A percentile compares a stretch with the other conserved stretches of the same genome.
These are phyloP conservation scores for Pseudorhiza aurosa DNA, from an alignment of 30 jellyfish, hydroid and myxozoan genomes.

Conservation along the genomic window DNA sequence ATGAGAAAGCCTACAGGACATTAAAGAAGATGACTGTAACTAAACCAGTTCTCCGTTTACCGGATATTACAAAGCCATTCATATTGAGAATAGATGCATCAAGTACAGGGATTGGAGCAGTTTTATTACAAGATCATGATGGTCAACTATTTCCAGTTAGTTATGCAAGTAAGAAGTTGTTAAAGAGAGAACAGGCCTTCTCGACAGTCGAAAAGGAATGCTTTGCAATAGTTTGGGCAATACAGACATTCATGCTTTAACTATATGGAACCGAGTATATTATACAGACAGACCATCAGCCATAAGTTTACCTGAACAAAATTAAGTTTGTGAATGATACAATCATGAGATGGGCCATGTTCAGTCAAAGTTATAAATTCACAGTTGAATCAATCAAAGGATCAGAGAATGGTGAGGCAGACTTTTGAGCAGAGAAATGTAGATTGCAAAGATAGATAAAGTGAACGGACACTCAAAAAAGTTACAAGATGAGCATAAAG, in stretches of 20 bases:
- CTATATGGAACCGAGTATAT: conserved; percentile 43
- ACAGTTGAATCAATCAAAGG: conserved; percentile 13
- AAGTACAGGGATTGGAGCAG: conserved; percentile 51
- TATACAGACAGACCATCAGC: conserved; percentile 65
- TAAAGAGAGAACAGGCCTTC: conserved; percentile 11
- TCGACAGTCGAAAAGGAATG: conserved; percentile 43
- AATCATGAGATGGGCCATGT: not conserved
- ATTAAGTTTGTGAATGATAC: conserved; percentile 25
- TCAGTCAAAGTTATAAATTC: not conserved
- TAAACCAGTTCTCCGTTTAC: conserved; percentile 47
- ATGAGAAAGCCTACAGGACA: conserved; percentile 34
- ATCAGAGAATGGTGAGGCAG: conserved; percentile 18
- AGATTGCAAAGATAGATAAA: not conserved
- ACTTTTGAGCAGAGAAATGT: conserved; percentile 27
- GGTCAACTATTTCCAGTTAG: conserved; percentile 44
- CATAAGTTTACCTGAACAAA: conserved; percentile 47
- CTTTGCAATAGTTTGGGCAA: conserved; percentile 48
- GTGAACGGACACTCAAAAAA: conserved; percentile 37
- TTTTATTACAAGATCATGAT: conserved; percentile 39
- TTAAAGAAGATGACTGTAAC: conserved; percentile 17
- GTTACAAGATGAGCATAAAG: conserved; percentile 29
- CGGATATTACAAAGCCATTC: conserved; percentile 14
- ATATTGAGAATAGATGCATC: conserved; percentile 51
- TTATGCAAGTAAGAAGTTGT: conserved; percentile 45
- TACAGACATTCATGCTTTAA: conserved; percentile 39